These are phyloP conservation scores for Saturnia pavonia DNA, from an alignment of 2,888 invertebrate genomes.

Conservation along the genomic window DNA sequence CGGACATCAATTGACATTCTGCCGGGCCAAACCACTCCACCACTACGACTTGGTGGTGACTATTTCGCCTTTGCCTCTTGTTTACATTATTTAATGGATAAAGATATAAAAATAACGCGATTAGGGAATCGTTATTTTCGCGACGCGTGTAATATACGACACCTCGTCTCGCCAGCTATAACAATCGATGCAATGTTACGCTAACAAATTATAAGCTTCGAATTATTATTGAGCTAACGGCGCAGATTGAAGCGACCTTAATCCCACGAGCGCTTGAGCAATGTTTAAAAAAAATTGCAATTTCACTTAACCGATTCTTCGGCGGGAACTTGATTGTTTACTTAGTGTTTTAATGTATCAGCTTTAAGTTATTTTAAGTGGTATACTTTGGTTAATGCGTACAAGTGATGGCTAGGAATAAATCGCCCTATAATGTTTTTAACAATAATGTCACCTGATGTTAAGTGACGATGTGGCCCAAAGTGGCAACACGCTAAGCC, in stretches of 20 bases:
- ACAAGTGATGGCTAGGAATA: too few relatives aligned
- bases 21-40: too few relatives aligned
- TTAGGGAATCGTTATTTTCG: background rate
- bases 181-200: constrained; percentile 11
- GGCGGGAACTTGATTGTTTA: constrained; percentile 2
- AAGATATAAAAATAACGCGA: background rate
- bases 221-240: constrained; percentile 8
- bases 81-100: background rate
- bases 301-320: background rate
- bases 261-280: constrained; percentile 20
- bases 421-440: too few relatives aligned
- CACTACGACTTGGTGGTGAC: too few relatives aligned
- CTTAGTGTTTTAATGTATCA: background rate
- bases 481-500: too few relatives aligned
- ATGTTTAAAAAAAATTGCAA: constrained; percentile 4
- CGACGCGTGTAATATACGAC: background rate
- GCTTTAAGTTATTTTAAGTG: background rate
- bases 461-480: too few relatives aligned
- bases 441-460: too few relatives aligned
- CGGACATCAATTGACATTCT: too few relatives aligned
- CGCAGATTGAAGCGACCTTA: constrained; percentile 10
- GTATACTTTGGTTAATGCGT: too few relatives aligned
- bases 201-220: constrained; percentile 13
- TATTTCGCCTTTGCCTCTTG: too few relatives aligned
- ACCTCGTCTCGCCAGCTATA: background rate